phyloP scores from a whole-genome alignment of 2,797 vertebrate genomes.

The Anableps anableps region DNA sequence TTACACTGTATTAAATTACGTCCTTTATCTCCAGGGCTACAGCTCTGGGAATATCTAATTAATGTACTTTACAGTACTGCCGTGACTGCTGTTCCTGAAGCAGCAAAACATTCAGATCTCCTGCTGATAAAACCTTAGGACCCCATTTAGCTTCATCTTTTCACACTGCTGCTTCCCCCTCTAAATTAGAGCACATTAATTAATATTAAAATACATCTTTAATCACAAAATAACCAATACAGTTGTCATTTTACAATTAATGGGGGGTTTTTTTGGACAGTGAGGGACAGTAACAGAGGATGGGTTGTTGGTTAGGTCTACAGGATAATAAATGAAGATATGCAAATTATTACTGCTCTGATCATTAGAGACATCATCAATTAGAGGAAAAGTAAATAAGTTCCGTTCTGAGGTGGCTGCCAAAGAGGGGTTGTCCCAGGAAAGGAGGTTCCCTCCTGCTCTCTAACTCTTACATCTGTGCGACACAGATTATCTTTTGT shows the following conservation, averaged over 20 bases:
- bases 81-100: conserved; percentile 66
- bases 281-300: conserved; percentile 5
- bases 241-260: conserved; percentile 50
- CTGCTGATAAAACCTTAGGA: conserved; percentile 60
- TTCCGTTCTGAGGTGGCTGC: conserved; percentile 38
- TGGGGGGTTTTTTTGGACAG: conserved; percentile 15
- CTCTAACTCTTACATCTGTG: conserved; percentile 13
- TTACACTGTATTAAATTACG: conserved; percentile 79
- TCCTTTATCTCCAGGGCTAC: conserved; percentile 77
- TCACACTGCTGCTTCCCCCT: conserved; percentile 21
- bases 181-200: conserved; percentile 56
- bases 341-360: conserved; percentile 67
- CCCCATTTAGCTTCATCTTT: conserved; percentile 51
- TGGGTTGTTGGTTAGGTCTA: conserved; percentile 4
- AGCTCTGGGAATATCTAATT: conserved; percentile 81
- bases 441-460: conserved; percentile 28
- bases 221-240: conserved; percentile 41
- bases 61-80: conserved; percentile 77
- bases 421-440: conserved; percentile 38
- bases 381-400: conserved; percentile 67
- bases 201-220: conserved; percentile 57
- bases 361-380: conserved; percentile 60
- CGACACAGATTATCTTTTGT: not conserved
- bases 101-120: conserved; percentile 70
- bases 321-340: conserved; percentile 57